phyloP scores from a whole-genome alignment of 2,888 invertebrate genomes.

The Caenorhabditis panamensis region DNA sequence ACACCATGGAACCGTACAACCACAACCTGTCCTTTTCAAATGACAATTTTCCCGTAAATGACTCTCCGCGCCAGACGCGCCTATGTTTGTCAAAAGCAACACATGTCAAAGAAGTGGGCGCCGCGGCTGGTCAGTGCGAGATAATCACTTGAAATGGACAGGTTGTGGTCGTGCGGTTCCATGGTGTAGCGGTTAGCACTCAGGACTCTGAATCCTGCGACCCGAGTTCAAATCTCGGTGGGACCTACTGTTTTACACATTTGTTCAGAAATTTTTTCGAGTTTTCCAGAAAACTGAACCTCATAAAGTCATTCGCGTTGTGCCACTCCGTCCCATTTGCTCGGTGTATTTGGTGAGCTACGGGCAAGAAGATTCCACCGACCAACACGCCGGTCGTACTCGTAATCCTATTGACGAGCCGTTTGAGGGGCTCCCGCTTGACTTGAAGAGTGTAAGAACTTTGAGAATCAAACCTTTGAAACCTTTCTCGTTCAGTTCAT shows the following conservation, averaged over 20 bases:
- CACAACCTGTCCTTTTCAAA: neutral
- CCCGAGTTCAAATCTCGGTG: slow-evolving; percentile 75
- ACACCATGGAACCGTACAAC: slow-evolving; percentile 65
- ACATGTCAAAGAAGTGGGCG: no score
- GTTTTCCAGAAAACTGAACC: neutral
- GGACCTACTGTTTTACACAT: slow-evolving; percentile 64
- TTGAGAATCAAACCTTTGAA: neutral
- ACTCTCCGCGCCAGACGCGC: neutral
- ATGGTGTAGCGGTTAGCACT: slow-evolving; percentile 76
- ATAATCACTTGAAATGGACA: neutral
- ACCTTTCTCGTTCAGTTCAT: neutral
- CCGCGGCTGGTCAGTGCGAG: no score
- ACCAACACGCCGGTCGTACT: neutral
- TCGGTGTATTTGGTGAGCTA: slow-evolving; percentile 21
- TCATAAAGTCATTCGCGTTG: neutral
- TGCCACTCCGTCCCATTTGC: slow-evolving; percentile 33
- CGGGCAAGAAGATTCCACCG: slow-evolving; percentile 9
- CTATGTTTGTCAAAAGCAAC: neutral
- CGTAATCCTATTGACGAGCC: neutral
- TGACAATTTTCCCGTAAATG: neutral
- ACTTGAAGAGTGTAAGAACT: neutral
- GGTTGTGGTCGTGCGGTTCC: slow-evolving; percentile 44
- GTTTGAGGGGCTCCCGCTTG: neutral
- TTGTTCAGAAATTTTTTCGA: no score
- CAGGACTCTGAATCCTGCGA: slow-evolving; percentile 75